These are phyloP conservation scores for Drosophila repletoides DNA, from an alignment of 1,140 invertebrate genomes.

Conservation along the genomic window DNA sequence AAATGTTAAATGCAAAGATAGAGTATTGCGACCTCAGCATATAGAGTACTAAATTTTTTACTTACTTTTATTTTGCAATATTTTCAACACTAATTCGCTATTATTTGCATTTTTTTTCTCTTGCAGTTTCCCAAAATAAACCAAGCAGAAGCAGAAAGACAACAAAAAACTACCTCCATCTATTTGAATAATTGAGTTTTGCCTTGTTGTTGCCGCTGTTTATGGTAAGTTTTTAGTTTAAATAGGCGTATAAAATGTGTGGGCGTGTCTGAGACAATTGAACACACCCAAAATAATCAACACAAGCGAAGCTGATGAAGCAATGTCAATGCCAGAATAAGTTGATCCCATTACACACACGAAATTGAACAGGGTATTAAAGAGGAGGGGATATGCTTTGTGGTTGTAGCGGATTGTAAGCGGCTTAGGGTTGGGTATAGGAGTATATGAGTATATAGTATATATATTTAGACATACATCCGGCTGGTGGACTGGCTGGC, in stretches of 20 bases:
- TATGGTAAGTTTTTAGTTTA: constrained; percentile 55
- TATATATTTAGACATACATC: constrained; percentile 17
- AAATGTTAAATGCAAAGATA: no score
- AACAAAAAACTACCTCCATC: constrained; percentile 1
- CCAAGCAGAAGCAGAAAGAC: constrained; percentile 14
- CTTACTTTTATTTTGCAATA: constrained; percentile 30
- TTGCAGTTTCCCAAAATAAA: constrained; percentile 49
- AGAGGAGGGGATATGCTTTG: not conserved
- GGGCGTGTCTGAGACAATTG: constrained; percentile 56
- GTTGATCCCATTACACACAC: constrained; percentile 16
- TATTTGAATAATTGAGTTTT: constrained; percentile 28
- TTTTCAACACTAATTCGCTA: constrained; percentile 38
- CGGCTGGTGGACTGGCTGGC: constrained; percentile 32
- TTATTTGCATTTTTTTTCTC: constrained; percentile 51
- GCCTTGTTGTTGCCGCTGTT: constrained; percentile 63
- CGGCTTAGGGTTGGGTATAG: constrained; percentile 21
- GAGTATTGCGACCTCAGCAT: not conserved
- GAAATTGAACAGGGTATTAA: constrained; percentile 15
- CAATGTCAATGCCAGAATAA: constrained; percentile 70
- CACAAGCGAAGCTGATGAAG: constrained; percentile 43
- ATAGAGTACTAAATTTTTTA: not conserved
- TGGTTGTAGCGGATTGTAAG: constrained; percentile 27
- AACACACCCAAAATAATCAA: constrained; percentile 61
- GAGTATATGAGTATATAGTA: no score
- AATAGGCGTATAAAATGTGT: constrained; percentile 24